Evolutionary conservation across 2,888 invertebrate species (phyloP), one percentile per base, ranked within the genome.

Genomic region (Allygus modestus): DNA sequence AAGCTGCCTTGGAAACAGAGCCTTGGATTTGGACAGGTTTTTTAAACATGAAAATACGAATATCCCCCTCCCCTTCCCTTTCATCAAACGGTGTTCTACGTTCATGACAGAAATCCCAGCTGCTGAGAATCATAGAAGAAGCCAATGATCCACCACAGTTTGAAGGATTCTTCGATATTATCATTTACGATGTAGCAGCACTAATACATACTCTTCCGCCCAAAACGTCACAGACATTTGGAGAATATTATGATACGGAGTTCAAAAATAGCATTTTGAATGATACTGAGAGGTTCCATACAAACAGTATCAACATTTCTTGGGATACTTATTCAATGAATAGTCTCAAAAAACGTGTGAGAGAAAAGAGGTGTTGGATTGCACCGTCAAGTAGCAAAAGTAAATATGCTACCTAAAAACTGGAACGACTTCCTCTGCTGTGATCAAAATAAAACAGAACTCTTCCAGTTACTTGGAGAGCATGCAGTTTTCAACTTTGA

Each of bases 361-460:
- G 58, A 23, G 20, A 58, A 58, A 20, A 58, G 58, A 58, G 58
- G 58, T 20, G 58, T 23, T 58, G 58, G 58, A 2, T 0, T 58
- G 7, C 58, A 20, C 20, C 58, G 58, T 9, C 58, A 46, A 46
- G 46, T 46, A 46, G 15, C 46, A 15, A 1, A 15, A 46, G 15
- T 7, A 15, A 11, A 11, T 15, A 46, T 58, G 23, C 58, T 58
- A 58, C 58, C 58, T 20, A 58, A 20, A 5, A 58, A 58, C 20
- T 58, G 58, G 58, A 71, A 71, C 20, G 71, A 31, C 2, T 71
- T 71, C 31, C 71, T 41, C 71, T 20, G 41, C 71, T 71, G 71
- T 11, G 71, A 71, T 31, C 26, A 71, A 20, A 71, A 71, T 71
- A 71, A 71, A 31, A 71, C 23, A 5, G 58, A 58, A 58, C 58